Evolutionary conservation across 2,797 vertebrate species (phyloP), one percentile per base, ranked within the genome.

Genomic region (Smutsia temminckii): DNA sequence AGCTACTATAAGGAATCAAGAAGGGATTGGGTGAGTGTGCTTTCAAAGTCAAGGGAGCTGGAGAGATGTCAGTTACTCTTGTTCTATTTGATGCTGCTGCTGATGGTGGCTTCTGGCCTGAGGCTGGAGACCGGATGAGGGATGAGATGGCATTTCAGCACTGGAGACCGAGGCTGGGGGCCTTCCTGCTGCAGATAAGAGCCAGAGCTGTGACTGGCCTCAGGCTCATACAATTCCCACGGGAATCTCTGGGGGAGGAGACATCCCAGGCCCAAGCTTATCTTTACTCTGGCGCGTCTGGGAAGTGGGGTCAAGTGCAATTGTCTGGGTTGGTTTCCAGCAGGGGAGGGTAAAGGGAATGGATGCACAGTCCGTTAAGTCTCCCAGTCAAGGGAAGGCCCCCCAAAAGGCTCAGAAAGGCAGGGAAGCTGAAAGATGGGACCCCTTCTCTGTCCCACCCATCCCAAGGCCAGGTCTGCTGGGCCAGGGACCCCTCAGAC

Each of bases 271-370:
- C 88, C 79, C 53, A 5, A 32, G 92, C 85, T 96, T 97, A 97
- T 97, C 96, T 97, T 88, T 46, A 51, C 87, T 84, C 53, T 4
- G 16, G 51, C 74, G 25, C 4, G 85, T 91, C 92, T 84, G 91
- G 88, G 72, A 95, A 97, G 96, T 69, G 89, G 95, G 97, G 97
- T 97, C 97, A 97, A 97, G 96, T 93, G 74, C 63, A 61, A 96
- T 95, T 94, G 95, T 97, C 97, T 97, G 96, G 84, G 66, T 96
- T 94, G 79, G 79, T 95, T 97, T 94, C 93, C 83, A 97, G 85
- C 61, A 40, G 74, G 63, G 83, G 66, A 84, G 93, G 42, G 72
- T 72, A 40, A 91, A 93, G 69, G 81, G 78, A 84, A 49, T 13
- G 4, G 53, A 66, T 55, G 37, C 53, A 49, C n/a, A 87, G 40